These are phyloP conservation scores for Marisa cornuarietis DNA, from an alignment of 1,140 invertebrate species.

Conservation along the genomic window DNA sequence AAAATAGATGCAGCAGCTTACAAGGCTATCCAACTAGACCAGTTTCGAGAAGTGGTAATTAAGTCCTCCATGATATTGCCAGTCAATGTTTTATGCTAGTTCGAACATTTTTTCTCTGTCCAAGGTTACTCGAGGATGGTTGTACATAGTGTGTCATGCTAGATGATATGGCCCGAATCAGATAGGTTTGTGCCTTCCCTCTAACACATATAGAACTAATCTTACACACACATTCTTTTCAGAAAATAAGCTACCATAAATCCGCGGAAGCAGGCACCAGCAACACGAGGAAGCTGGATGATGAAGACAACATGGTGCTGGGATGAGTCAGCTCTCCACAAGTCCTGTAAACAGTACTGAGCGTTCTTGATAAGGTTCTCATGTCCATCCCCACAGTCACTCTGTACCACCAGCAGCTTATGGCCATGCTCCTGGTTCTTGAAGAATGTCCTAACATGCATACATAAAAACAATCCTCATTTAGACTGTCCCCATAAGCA, in stretches of 20 bases:
- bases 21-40: too few species aligned
- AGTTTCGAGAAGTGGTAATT: too few species aligned
- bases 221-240: too few species aligned
- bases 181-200: too few species aligned
- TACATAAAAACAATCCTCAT: too few species aligned
- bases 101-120: too few species aligned
- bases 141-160: neutral
- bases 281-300: conserved; percentile 54
- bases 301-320: conserved; percentile 51
- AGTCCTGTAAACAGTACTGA: conserved; percentile 51
- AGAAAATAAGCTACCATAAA: conserved; percentile 49
- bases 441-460: conserved; percentile 36
- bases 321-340: conserved; percentile 32
- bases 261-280: conserved; percentile 52
- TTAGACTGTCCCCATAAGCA: too few species aligned
- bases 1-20: too few species aligned
- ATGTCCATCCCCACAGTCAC: conserved; percentile 55
- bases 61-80: too few species aligned
- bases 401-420: conserved; percentile 55
- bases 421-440: conserved; percentile 27
- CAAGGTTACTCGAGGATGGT: too few species aligned
- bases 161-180: neutral
- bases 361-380: conserved; percentile 56
- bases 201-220: neutral
- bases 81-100: too few species aligned